Percentiles rank a stretch among this genome's conserved stretches.
Conservation (phyloP, 2,113 vertebrate species). For the Zosterops hypoxanthus region DNA sequence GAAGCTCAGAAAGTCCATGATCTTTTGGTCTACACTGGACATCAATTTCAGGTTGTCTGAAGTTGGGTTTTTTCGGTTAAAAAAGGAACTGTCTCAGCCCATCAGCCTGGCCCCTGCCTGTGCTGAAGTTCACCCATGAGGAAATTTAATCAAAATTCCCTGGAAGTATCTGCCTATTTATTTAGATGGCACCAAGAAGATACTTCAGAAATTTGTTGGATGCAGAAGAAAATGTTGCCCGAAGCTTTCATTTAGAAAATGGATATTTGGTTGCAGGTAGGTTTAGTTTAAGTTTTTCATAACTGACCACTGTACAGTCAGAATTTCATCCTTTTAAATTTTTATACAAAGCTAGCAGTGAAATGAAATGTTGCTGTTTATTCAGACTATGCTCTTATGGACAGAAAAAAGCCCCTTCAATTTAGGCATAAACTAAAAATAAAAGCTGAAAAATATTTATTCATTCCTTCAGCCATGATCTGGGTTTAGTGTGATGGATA, state of each 20-base stretch:
- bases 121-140: accelerated
- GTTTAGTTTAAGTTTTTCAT: neutral
- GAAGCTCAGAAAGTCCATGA: neutral
- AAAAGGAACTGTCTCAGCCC: neutral
- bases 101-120: accelerated
- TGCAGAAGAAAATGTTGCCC: neutral
- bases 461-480: neutral
- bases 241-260: neutral
- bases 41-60: neutral
- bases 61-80: neutral
- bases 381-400: neutral
- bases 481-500: neutral
- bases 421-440: neutral
- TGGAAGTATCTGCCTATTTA: neutral
- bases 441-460: neutral
- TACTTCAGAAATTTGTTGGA: neutral
- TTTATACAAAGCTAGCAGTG: neutral
- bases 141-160: neutral
- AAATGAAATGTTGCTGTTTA: neutral
- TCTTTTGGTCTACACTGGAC: neutral
- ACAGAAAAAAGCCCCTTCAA: neutral
- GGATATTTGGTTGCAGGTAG: neutral
- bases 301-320: neutral
- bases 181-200: neutral
- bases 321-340: neutral